Evolutionary conservation across 2,113 vertebrate species (phyloP), one percentile per base, ranked within the genome.

Genomic region (Pelmatolapia mariae): DNA sequence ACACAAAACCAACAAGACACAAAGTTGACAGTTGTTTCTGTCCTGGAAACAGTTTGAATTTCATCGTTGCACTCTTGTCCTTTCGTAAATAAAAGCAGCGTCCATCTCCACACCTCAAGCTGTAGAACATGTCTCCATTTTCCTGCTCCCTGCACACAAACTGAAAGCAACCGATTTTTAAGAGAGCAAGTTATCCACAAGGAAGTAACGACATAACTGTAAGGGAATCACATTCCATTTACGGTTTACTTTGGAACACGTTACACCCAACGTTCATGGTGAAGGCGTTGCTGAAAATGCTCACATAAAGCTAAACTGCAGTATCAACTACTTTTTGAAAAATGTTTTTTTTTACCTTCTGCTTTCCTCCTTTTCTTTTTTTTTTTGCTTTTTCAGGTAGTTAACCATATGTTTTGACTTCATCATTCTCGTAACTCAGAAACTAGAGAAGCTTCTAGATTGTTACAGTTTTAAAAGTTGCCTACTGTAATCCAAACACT

Each of bases 51-150:
- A 33, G 15, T 10, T 3, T 61, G 26, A 61, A 61, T 61, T 6
- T 31, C 29, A 61, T 61, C 3, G 5, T 0, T 61, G 26, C 29
- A 0, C 26, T 61, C 29, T 0, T 4, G 29, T 18, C 29, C 8
- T 33, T 61, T 18, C 8, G 9, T 33, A 33, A 61, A 31, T 18
- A 10, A 18, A 61, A 61, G 15, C 29, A 61, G 16, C 3, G 3
- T 33, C 57, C 16, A 61, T 18, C 15, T 61, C 29, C 16, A 61
- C 16, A 61, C 26, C 8, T 6, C 26, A 31, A 31, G 1, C 8
- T 63, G 16, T 33, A 36, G 16, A 36, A 11, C 59, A 63, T 8
- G 13, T 15, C 26, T 33, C 29, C 5, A 3, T 61, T 33, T 61
- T 11, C 3, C 29, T 33, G 5, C 29, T 61, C 29, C 5, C 59